Percentiles rank a stretch among this genome's conserved stretches.
phyloP scores from a whole-genome alignment of 1,140 invertebrate genomes.

The Brachionus paranguensis region DNA sequence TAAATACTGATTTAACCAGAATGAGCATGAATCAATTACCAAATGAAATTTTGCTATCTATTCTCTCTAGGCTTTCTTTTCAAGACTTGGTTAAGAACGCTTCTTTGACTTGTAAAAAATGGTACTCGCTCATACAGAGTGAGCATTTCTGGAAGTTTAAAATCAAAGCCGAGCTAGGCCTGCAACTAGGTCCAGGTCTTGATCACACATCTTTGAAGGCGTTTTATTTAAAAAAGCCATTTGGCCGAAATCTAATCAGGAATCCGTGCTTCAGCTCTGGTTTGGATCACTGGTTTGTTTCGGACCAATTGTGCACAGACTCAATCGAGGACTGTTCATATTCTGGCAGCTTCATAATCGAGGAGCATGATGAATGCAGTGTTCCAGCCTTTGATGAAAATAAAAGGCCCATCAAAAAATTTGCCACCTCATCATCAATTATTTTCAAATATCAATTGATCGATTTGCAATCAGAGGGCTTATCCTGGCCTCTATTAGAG shows the following conservation, averaged over 20 bases:
- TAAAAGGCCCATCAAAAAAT: neutral
- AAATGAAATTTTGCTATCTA: neutral
- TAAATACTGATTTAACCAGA: neutral
- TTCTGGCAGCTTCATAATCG: neutral
- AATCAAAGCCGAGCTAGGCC: neutral
- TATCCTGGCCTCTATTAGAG: neutral
- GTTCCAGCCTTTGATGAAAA: neutral
- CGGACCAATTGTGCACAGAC: neutral
- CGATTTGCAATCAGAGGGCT: neutral
- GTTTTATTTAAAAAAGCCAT: neutral
- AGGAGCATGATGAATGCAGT: neutral
- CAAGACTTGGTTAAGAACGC: neutral
- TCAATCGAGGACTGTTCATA: neutral
- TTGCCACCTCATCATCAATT: neutral
- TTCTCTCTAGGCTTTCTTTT: neutral
- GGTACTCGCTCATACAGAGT: neutral
- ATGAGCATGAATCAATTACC: neutral
- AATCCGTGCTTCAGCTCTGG: neutral
- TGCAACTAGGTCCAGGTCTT: neutral
- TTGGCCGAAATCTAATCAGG: neutral
- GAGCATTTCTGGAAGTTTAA: neutral
- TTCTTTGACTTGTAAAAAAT: neutral
- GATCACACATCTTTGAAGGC: neutral
- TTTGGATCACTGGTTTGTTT: neutral
- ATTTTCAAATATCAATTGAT: conserved; percentile 12